Evolutionary conservation across 2,113 vertebrate species (phyloP).

Genomic region (Paedocypris sp.): DNA sequence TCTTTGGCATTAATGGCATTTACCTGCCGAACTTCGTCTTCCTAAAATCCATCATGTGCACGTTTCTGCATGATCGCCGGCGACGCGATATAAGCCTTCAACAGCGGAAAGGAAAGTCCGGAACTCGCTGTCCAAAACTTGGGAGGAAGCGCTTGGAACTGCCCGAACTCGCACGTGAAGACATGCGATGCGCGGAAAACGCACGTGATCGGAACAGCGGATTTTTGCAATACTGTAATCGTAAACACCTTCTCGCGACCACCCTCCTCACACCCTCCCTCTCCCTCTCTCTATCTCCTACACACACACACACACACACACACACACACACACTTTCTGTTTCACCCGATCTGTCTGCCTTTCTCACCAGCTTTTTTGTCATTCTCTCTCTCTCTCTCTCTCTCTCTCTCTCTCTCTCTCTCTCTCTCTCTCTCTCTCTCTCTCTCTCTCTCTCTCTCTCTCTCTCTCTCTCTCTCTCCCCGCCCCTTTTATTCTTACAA

Average conservation of each 20-base stretch:
- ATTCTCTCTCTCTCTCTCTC: no score
- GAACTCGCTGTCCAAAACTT: not conserved
- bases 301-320: no score
- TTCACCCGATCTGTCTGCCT: no score
- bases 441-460: no score
- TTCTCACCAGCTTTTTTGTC: no score
- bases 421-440: no score
- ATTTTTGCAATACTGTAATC: not conserved
- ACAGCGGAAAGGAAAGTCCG: constrained; percentile 27
- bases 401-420: no score
- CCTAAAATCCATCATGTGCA: constrained; percentile 72
- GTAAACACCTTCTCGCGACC: not conserved
- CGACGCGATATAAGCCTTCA: no score
- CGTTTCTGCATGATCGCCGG: constrained; percentile 19
- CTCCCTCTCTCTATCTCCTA: constrained; percentile 17
- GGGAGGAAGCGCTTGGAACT: not conserved
- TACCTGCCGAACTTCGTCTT: constrained; percentile 83
- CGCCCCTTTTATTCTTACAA: constrained; percentile 15
- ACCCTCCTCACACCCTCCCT: not conserved
- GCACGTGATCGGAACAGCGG: not conserved
- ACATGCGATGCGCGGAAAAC: not conserved
- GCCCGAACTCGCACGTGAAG: not conserved
- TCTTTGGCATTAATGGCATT: constrained; percentile 12
- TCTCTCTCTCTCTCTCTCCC: constrained; percentile 4
- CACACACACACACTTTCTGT: no score